A percentile compares a stretch with the other conserved stretches of the same genome.
These are phyloP conservation scores for Zelostemma sp. DNA, from an alignment of 1,140 invertebrate genomes.

Conservation along the genomic window DNA sequence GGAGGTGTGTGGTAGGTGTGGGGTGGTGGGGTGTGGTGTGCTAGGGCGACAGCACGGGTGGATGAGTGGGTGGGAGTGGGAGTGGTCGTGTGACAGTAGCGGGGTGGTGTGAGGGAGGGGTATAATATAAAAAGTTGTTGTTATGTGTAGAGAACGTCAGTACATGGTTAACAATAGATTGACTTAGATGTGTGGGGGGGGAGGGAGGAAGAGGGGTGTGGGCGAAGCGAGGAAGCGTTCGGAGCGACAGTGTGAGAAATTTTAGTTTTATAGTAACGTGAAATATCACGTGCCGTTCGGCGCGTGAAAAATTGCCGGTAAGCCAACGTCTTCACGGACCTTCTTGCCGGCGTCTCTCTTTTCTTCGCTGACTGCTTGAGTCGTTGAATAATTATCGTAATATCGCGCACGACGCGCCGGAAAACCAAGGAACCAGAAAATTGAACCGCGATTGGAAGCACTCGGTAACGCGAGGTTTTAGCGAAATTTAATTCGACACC, in stretches of 20 bases:
- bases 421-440: slow-evolving; percentile 64
- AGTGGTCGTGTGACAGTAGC: too few species aligned
- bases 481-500: slow-evolving; percentile 25
- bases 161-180: too few species aligned
- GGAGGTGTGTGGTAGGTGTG: too few species aligned
- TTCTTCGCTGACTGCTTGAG: slow-evolving; percentile 41
- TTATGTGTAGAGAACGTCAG: too few species aligned
- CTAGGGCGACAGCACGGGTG: too few species aligned
- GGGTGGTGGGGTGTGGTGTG: too few species aligned
- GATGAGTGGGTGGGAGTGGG: too few species aligned
- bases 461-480: slow-evolving; percentile 32
- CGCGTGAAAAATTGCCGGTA: slow-evolving; percentile 58
- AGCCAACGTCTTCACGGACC: slow-evolving; percentile 21
- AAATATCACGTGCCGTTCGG: slow-evolving; percentile 55
- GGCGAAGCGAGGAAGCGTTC: too few species aligned
- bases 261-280: slow-evolving; percentile 56
- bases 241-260: slow-evolving; percentile 55
- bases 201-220: too few species aligned
- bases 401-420: slow-evolving; percentile 53
- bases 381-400: slow-evolving; percentile 66
- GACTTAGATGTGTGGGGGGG: too few species aligned
- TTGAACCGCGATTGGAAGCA: slow-evolving; percentile 57
- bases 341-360: slow-evolving; percentile 14
- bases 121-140: too few species aligned
- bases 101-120: too few species aligned